These are phyloP conservation scores for Ephialtes manifestator DNA, from an alignment of 2,888 invertebrate species.

Conservation along the genomic window DNA sequence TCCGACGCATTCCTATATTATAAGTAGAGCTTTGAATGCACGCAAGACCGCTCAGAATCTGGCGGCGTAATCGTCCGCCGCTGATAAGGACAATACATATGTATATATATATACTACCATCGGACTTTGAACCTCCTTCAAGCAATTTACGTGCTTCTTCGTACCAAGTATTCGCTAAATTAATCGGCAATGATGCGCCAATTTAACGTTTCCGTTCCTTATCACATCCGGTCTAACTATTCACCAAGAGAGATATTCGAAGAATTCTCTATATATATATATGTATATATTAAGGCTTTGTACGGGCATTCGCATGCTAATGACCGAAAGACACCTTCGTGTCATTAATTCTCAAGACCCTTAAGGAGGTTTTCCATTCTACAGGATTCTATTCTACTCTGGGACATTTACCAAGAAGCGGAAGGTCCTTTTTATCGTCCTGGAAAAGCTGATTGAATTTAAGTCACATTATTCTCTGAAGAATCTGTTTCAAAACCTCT, in stretches of 20 bases:
- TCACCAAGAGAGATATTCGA: background rate
- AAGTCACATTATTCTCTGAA: too few relatives aligned
- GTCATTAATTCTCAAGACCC: too few relatives aligned
- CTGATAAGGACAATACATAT: slow-evolving; percentile 35
- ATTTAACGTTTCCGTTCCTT: slow-evolving; percentile 10
- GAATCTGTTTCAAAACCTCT: too few relatives aligned
- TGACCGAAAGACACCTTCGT: too few relatives aligned
- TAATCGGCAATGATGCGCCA: background rate
- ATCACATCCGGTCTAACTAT: background rate
- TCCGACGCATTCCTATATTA: slow-evolving; percentile 17
- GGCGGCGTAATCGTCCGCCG: slow-evolving; percentile 12
- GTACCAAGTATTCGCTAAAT: slow-evolving; percentile 1
- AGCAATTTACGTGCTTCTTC: slow-evolving; percentile 31
- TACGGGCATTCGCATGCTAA: too few relatives aligned
- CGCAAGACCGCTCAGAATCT: slow-evolving; percentile 16
- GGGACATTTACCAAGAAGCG: too few relatives aligned
- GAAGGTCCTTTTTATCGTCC: too few relatives aligned
- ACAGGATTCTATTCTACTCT: too few relatives aligned
- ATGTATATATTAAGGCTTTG: too few relatives aligned
- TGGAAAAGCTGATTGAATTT: too few relatives aligned
- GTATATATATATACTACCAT: too few relatives aligned
- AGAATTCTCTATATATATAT: background rate
- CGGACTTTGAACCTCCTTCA: slow-evolving; percentile 36
- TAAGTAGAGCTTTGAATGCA: slow-evolving; percentile 22
- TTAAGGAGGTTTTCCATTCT: too few relatives aligned